Evolutionary conservation across 2,888 invertebrate genomes (phyloP).

Genomic region (Epistrophella euchroma): DNA sequence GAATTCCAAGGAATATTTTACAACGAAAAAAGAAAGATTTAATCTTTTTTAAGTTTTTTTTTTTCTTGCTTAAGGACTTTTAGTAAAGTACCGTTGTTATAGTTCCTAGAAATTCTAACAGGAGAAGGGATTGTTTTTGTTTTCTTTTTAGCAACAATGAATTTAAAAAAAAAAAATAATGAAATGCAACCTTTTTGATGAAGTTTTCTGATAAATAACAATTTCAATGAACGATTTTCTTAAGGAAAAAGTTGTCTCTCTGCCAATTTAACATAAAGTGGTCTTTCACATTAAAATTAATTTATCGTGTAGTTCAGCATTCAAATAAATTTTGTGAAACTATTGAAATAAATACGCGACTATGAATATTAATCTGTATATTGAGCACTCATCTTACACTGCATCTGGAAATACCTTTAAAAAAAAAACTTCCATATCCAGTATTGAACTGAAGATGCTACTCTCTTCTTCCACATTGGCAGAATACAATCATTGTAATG

Average conservation of each 20-base stretch:
- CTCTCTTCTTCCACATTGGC: background rate
- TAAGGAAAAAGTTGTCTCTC: background rate
- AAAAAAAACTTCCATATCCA: background rate
- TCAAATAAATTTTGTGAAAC: background rate
- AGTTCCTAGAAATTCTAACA: background rate
- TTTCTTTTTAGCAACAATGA: too few relatives aligned
- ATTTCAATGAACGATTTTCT: background rate
- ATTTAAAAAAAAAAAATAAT: background rate
- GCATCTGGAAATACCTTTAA: background rate
- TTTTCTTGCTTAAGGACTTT: background rate
- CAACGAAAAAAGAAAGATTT: background rate
- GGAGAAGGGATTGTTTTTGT: background rate
- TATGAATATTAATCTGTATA: too few relatives aligned
- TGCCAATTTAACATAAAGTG: background rate
- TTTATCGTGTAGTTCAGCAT: background rate
- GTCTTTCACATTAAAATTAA: background rate
- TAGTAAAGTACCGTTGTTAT: background rate
- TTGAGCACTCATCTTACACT: background rate
- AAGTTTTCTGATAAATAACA: background rate
- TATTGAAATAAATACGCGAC: too few relatives aligned
- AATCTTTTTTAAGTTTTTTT: background rate
- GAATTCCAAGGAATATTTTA: background rate
- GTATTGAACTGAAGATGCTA: background rate
- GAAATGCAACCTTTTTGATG: background rate
- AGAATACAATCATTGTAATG: slow-evolving; percentile 21